Conservation (phyloP, 1,140 invertebrate genomes). For the Sitobion miscanthi region DNA sequence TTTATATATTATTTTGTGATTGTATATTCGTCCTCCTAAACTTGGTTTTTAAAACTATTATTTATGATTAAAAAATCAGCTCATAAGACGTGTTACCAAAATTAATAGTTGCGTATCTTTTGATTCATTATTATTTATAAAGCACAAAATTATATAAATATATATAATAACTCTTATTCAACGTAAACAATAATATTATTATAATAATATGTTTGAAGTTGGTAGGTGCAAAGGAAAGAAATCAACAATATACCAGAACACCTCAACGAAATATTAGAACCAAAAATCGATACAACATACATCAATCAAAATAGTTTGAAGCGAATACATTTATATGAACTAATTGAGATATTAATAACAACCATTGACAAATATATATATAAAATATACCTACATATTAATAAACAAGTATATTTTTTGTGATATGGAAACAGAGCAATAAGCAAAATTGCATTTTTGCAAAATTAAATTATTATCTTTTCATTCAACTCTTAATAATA, state of each 20-base stretch:
- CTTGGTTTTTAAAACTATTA: background rate
- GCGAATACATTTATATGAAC: no score
- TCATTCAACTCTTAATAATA: background rate
- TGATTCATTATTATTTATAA: background rate
- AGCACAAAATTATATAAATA: no score
- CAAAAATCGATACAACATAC: background rate
- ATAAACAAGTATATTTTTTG: background rate
- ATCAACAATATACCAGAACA: background rate
- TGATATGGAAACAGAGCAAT: background rate
- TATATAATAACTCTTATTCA: background rate
- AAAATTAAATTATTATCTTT: background rate
- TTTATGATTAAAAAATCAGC: background rate
- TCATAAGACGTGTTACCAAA: background rate
- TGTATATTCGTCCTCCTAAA: no score
- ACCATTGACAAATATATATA: no score
- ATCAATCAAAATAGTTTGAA: background rate
- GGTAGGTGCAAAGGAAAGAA: background rate
- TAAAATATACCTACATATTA: no score
- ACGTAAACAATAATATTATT: background rate
- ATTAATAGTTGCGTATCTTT: background rate
- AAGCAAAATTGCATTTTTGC: background rate
- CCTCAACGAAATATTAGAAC: background rate
- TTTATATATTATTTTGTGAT: no score
- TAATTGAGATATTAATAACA: no score
- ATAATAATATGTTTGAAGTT: background rate